phyloP scores from a whole-genome alignment of 2,113 vertebrate species.

The Scomber scombrus region DNA sequence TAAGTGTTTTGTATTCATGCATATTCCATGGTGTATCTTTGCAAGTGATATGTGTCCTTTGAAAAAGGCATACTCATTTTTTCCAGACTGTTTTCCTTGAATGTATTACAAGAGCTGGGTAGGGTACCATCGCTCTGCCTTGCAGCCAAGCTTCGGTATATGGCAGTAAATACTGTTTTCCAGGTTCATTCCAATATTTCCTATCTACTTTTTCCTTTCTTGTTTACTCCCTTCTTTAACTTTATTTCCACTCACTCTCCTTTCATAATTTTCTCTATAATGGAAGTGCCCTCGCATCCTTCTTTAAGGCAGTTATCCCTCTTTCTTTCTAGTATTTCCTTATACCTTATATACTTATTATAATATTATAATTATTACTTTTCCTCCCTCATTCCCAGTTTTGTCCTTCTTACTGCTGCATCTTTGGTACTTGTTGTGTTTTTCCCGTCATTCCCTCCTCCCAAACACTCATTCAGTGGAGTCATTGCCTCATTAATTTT shows the following conservation, averaged over 20 bases:
- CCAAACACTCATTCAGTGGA: not conserved
- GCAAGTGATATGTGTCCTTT: not conserved
- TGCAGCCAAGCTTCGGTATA: too few relatives aligned
- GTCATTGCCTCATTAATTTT: slow-evolving; percentile 7
- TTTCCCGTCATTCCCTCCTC: not conserved
- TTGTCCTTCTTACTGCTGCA: fast-evolving
- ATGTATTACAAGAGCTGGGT: too few relatives aligned
- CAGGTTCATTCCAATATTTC: not conserved
- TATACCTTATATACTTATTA: too few relatives aligned
- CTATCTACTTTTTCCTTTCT: not conserved
- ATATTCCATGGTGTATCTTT: not conserved
- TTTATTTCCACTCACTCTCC: too few relatives aligned
- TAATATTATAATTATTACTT: too few relatives aligned
- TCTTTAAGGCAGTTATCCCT: not conserved
- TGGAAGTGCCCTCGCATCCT: not conserved
- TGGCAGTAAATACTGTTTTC: not conserved
- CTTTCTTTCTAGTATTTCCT: not conserved
- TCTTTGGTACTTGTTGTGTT: not conserved
- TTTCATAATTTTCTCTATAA: not conserved
- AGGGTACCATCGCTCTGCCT: too few relatives aligned
- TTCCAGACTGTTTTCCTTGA: not conserved
- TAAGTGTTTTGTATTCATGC: not conserved
- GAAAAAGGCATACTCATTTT: not conserved
- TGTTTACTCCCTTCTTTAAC: not conserved
- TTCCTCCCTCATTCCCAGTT: too few relatives aligned